phyloP scores from a whole-genome alignment of 2,797 vertebrate genomes.

The Muscicapa striata region DNA sequence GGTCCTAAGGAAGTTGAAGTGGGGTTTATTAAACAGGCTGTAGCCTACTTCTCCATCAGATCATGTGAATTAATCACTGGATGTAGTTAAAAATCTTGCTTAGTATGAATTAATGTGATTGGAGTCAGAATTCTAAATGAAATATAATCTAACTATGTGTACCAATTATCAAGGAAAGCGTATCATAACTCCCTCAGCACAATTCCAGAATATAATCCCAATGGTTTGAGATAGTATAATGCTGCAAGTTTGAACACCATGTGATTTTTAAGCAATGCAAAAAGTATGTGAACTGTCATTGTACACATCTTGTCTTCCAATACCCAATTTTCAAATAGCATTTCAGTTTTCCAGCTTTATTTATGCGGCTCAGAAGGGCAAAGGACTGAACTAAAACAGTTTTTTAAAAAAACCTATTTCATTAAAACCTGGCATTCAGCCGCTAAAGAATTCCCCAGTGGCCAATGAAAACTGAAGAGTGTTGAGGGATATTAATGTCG shows the following conservation, averaged over 20 bases:
- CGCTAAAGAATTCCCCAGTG: neutral
- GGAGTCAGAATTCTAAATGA: neutral
- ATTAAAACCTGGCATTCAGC: neutral
- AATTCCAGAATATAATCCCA: neutral
- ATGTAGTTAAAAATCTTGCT: neutral
- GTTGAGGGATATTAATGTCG: neutral
- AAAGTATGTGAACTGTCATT: neutral
- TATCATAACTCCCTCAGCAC: neutral
- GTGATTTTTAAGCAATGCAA: neutral
- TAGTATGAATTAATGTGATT: neutral
- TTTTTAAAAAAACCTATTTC: neutral
- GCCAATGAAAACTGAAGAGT: neutral
- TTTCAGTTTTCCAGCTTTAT: neutral
- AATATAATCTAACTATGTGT: neutral
- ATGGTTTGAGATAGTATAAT: neutral
- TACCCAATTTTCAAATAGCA: neutral
- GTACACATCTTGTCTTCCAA: neutral
- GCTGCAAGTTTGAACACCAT: neutral
- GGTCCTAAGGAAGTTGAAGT: neutral
- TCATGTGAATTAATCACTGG: neutral
- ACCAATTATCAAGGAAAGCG: neutral
- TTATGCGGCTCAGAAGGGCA: neutral
- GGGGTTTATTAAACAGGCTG: neutral
- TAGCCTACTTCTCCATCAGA: neutral
- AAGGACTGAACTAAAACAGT: neutral